Base-by-base conservation (phyloP, 2,797 vertebrate genomes). In the Brotula barbata region DNA sequence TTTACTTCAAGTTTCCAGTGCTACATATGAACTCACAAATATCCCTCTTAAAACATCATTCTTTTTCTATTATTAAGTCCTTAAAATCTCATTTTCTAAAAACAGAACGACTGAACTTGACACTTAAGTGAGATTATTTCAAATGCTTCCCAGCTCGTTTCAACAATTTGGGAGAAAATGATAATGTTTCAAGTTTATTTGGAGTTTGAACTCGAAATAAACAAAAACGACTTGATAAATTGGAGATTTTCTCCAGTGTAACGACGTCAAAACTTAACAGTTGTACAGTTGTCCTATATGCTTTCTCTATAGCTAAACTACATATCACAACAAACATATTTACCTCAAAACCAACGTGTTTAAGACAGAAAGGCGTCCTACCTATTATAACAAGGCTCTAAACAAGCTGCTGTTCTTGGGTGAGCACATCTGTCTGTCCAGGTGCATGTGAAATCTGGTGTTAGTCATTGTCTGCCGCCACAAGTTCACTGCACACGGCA, bases 11-110 rank as follows among this genome's bases (percentile, higher is more conserved):
- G 66, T 76, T 74, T 69, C 63, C 20, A 75, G 64, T 83, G 86
- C 87, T 87, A 88, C 86, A 78, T 77, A 80, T 68, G 25, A 44
- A 66, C 23, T 19, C 34, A 41, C 56, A 39, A 56, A 58, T 47
- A 31, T 57, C 52, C 64, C 68, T 58, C 34, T 51, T 64, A 75
- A 75, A 63, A 83, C 4, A 7, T 28, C 75, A 62, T 73, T 58
- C 64, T 28, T 8, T 28, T 8, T 28, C 25, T 28, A 8, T 28
- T 28, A 28, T 28, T 28, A 8, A 28, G 25, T 28, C 25, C 8
- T 28, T 28, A 8, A 28, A 8, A 4, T 8, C 8, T 28, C 4
- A 4, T 28, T 28, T 8, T 28, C 25, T 28, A 8, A 28, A 8
- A 28, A 28, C 25, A 28, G n/a, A 28, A 8, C 8, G 25, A 28